A percentile compares a stretch with the other conserved stretches of the same genome.
Conservation (phyloP, 2,888 invertebrate species). For the Glyphotaelius pellucidus region DNA sequence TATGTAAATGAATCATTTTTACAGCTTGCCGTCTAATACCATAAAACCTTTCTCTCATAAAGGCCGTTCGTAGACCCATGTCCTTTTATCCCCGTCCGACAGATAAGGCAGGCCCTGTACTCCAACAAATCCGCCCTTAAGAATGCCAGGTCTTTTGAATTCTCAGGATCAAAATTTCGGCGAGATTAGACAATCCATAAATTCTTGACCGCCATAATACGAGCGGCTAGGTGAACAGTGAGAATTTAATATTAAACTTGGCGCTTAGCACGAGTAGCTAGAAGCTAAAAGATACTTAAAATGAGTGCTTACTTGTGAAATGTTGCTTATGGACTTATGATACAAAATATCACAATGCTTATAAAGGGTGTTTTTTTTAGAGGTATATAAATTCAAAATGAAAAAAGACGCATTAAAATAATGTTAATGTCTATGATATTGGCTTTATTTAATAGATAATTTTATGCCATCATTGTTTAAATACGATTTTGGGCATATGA, state of each 20-base stretch:
- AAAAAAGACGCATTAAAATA: too few relatives aligned
- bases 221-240: not conserved
- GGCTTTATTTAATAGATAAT: too few relatives aligned
- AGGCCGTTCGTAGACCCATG: not conserved
- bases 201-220: constrained; percentile 56
- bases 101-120: not conserved
- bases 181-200: constrained; percentile 52
- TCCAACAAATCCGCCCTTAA: not conserved
- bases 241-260: constrained; percentile 48
- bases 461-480: too few relatives aligned
- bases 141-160: constrained; percentile 20
- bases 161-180: constrained; percentile 43
- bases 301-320: not conserved
- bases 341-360: not conserved
- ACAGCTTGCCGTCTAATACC: constrained; percentile 46
- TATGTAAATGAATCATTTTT: constrained; percentile 50
- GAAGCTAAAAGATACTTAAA: not conserved
- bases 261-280: not conserved
- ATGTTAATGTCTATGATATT: too few relatives aligned
- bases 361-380: too few relatives aligned
- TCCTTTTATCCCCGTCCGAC: constrained; percentile 12
- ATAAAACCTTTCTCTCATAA: constrained; percentile 44
- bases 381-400: too few relatives aligned
- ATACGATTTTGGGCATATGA: too few relatives aligned
- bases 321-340: not conserved